A percentile compares a stretch with the other conserved stretches of the same genome.
phyloP scores from a whole-genome alignment of 1,140 invertebrate genomes.

The Ericerus pela region DNA sequence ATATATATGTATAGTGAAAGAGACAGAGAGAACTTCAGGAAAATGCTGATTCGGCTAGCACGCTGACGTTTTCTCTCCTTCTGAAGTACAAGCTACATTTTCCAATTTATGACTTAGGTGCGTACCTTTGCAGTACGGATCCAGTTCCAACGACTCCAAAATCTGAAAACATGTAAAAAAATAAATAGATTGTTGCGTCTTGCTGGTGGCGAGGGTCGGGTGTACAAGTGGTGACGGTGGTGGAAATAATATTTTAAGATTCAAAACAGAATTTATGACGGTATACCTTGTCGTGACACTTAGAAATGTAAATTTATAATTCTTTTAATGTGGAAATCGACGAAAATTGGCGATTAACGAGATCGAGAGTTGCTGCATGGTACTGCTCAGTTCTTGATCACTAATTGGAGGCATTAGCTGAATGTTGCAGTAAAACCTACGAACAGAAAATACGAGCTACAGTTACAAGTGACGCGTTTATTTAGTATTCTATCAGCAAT shows the following conservation, averaged over 20 bases:
- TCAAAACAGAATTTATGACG: not conserved
- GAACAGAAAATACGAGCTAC: slow-evolving; percentile 35
- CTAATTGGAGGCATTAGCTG: slow-evolving; percentile 70
- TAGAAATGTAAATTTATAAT: slow-evolving; percentile 84
- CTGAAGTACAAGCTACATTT: slow-evolving; percentile 75
- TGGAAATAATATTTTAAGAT: not conserved
- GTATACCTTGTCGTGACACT: slow-evolving; percentile 79
- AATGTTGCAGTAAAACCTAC: slow-evolving; percentile 73
- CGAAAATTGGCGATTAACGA: slow-evolving; percentile 75
- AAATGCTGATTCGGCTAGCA: slow-evolving; percentile 32
- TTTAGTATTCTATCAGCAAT: no score
- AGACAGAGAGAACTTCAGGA: not conserved
- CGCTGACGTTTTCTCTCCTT: slow-evolving; percentile 49
- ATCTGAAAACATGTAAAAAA: slow-evolving; percentile 40
- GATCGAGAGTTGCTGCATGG: slow-evolving; percentile 79
- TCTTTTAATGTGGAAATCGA: slow-evolving; percentile 80
- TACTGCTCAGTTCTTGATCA: slow-evolving; percentile 80
- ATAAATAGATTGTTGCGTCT: not conserved
- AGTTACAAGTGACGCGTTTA: no score
- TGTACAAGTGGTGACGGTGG: no score
- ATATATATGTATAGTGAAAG: no score
- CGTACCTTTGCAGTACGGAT: slow-evolving; percentile 66
- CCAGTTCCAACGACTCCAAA: slow-evolving; percentile 63
- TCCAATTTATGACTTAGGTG: slow-evolving; percentile 76
- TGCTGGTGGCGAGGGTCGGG: no score